phyloP scores from a whole-genome alignment of 2,888 invertebrate genomes.

The Pantelozetes paolii region DNA sequence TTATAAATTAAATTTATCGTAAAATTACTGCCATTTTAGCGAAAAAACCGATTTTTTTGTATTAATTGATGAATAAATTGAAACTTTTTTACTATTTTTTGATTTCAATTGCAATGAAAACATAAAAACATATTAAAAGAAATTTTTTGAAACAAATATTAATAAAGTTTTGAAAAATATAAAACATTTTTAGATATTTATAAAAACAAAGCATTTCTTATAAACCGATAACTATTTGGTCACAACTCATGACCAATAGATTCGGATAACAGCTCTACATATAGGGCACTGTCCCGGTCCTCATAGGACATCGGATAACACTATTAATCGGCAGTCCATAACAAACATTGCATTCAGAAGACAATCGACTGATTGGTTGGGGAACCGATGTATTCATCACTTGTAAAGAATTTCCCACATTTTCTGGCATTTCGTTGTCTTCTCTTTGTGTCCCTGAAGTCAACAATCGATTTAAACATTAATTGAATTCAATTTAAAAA shows the following conservation, averaged over 20 bases:
- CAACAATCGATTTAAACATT: neutral
- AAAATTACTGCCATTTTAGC: conserved; percentile 36
- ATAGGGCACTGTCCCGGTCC: too few relatives aligned
- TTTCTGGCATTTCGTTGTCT: conserved; percentile 26
- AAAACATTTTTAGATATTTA: neutral
- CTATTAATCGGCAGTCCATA: conserved; percentile 90
- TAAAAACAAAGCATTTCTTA: too few relatives aligned
- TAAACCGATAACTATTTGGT: neutral
- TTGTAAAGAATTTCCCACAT: conserved; percentile 1
- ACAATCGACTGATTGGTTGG: neutral
- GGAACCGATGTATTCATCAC: neutral
- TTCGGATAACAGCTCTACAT: conserved; percentile 88
- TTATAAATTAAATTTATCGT: conserved; percentile 19
- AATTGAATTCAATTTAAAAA: neutral
- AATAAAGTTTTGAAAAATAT: too few relatives aligned
- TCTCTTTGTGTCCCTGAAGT: neutral
- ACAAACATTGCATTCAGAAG: conserved; percentile 80
- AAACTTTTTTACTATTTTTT: too few relatives aligned
- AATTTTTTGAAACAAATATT: too few relatives aligned
- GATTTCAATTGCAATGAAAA: too few relatives aligned
- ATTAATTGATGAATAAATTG: neutral
- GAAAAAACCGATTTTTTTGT: conserved; percentile 10
- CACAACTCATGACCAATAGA: conserved; percentile 73
- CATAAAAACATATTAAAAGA: too few relatives aligned
- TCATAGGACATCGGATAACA: conserved; percentile 73